Conservation (phyloP, 2,888 invertebrate genomes). For the Crioceris asparagi region DNA sequence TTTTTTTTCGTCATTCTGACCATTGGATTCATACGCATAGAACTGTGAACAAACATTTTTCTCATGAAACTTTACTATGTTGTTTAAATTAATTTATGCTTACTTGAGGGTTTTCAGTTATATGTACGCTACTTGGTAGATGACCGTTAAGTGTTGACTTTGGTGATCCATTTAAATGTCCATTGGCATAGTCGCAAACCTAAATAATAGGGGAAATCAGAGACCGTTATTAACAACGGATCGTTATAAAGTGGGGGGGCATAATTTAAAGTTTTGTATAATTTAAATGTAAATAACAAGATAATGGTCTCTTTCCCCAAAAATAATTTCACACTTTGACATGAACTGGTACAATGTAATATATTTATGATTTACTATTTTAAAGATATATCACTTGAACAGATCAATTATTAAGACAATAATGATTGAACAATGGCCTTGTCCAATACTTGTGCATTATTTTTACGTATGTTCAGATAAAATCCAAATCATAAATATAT, state of each 20-base stretch:
- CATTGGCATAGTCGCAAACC: conserved; percentile 41
- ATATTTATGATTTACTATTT: too few relatives aligned
- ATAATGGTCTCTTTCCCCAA: neutral
- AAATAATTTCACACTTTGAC: too few relatives aligned
- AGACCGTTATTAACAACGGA: neutral
- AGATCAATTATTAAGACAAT: too few relatives aligned
- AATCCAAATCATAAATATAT: too few relatives aligned
- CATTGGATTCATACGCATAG: conserved; percentile 23
- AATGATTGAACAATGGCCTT: too few relatives aligned
- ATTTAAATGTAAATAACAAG: neutral
- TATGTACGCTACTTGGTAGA: conserved; percentile 49
- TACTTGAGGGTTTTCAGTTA: conserved; percentile 61
- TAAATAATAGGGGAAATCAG: conserved; percentile 17
- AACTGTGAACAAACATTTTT: conserved; percentile 23
- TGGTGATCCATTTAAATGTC: conserved; percentile 40
- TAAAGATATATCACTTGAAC: too few relatives aligned
- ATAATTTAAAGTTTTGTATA: neutral
- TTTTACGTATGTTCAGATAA: too few relatives aligned
- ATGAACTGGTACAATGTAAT: too few relatives aligned
- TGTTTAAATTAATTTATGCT: too few relatives aligned
- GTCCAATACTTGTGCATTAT: too few relatives aligned
- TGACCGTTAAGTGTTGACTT: conserved; percentile 41
- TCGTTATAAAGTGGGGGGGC: neutral
- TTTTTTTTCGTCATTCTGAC: conserved; percentile 17
- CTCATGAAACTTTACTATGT: too few relatives aligned